Percentiles rank a stretch among this genome's conserved stretches.
These are phyloP conservation scores for Sclerodermus sp. DNA, from an alignment of 2,888 invertebrate genomes.

Conservation along the genomic window DNA sequence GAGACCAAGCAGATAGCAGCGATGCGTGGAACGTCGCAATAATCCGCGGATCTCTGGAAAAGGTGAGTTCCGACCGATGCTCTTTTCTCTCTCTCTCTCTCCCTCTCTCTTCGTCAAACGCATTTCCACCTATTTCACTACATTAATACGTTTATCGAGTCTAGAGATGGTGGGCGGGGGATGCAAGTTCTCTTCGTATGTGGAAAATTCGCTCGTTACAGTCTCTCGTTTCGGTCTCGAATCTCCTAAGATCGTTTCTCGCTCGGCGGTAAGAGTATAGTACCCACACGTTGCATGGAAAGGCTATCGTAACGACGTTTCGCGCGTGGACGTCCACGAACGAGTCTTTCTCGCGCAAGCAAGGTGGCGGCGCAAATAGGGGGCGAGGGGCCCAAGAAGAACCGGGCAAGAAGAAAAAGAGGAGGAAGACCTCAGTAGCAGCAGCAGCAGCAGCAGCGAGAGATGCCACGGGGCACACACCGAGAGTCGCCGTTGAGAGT, in stretches of 20 bases:
- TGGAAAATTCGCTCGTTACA: background rate
- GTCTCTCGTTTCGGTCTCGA: background rate
- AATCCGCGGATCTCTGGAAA: no score
- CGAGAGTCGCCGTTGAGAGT: conserved; percentile 6
- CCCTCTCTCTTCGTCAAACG: no score
- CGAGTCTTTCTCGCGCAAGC: no score
- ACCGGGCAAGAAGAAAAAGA: background rate
- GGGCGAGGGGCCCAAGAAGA: conserved; percentile 10
- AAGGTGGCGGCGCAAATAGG: conserved; percentile 16
- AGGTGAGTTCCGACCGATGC: no score
- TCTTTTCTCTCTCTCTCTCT: no score
- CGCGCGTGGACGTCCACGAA: conserved; percentile 26
- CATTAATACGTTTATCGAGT: no score
- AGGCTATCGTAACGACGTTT: conserved; percentile 31
- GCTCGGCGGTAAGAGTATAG: background rate
- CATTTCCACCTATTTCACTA: no score
- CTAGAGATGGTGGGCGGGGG: no score
- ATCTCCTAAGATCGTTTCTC: background rate
- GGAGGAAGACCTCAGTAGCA: conserved; percentile 14
- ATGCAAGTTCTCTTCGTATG: no score
- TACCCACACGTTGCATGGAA: conserved; percentile 11
- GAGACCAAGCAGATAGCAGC: no score
- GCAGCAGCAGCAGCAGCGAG: no score
- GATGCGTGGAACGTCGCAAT: no score
- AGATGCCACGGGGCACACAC: conserved; percentile 12